Evolutionary conservation across 2,797 vertebrate genomes (phyloP).

Genomic region (Microtus obscurus): DNA sequence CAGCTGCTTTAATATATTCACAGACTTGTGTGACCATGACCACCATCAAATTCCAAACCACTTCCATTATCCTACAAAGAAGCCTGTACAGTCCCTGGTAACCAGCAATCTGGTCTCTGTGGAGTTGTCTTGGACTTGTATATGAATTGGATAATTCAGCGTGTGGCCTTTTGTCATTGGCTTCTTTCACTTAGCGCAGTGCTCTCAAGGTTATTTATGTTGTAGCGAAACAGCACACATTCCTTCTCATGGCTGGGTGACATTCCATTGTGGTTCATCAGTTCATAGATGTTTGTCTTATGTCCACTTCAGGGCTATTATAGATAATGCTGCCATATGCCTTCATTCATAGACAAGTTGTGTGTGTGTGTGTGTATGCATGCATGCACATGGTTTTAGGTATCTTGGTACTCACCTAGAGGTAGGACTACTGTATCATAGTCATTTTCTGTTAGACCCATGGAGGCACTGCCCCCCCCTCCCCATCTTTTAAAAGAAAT

Average conservation of each 20-base stretch:
- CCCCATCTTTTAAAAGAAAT: neutral
- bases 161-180: neutral
- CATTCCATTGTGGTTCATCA: neutral
- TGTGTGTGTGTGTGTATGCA: neutral
- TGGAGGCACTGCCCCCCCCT: neutral
- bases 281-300: neutral
- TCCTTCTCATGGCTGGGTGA: neutral
- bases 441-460: neutral
- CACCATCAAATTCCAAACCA: constrained; percentile 9
- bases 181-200: neutral
- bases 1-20: neutral
- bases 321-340: neutral
- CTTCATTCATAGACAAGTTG: neutral
- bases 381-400: neutral
- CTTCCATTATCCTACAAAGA: constrained; percentile 24
- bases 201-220: neutral
- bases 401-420: neutral
- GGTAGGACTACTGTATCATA: neutral
- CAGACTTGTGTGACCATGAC: neutral
- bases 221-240: neutral
- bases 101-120: neutral
- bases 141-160: neutral
- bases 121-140: neutral
- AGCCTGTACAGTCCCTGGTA: neutral
- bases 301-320: neutral